These are phyloP conservation scores for Paraplagusia blochii DNA, from an alignment of 2,113 vertebrate species.

Conservation along the genomic window DNA sequence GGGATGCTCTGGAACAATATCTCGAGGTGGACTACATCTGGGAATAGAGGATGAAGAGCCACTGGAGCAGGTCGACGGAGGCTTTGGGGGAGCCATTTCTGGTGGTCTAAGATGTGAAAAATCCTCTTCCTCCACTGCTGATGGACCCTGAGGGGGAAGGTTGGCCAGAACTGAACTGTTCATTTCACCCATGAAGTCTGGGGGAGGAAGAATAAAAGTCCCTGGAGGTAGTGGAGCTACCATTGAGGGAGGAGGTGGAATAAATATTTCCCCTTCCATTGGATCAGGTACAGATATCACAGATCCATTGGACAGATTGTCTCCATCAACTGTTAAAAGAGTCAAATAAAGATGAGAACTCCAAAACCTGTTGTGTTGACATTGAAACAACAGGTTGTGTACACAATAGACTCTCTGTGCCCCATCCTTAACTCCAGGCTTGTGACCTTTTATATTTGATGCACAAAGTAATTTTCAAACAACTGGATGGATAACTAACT, in stretches of 20 bases:
- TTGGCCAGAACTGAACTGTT: slow-evolving; percentile 11
- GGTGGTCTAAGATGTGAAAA: slow-evolving; percentile 63
- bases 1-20: slow-evolving; percentile 32
- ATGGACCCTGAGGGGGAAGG: slow-evolving; percentile 36
- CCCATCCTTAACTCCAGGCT: no score
- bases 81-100: slow-evolving; percentile 65
- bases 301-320: slow-evolving; percentile 74
- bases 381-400: no score
- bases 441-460: no score
- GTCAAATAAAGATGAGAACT: slow-evolving; percentile 3
- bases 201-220: slow-evolving; percentile 49
- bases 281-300: slow-evolving; percentile 57
- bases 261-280: slow-evolving; percentile 71
- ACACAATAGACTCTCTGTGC: no score
- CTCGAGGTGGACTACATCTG: slow-evolving; percentile 20
- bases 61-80: slow-evolving; percentile 56
- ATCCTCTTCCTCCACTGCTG: slow-evolving; percentile 38
- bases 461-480: no score
- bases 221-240: slow-evolving; percentile 79
- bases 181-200: slow-evolving; percentile 59
- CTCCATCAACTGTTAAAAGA: slow-evolving; percentile 68
- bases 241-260: slow-evolving; percentile 81
- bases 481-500: no score
- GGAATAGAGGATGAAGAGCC: slow-evolving; percentile 69
- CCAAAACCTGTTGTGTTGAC: no score